A percentile compares a stretch with the other conserved stretches of the same genome.
Evolutionary conservation across 2,113 vertebrate genomes (phyloP).

Genomic region (Semnornis frantzii): DNA sequence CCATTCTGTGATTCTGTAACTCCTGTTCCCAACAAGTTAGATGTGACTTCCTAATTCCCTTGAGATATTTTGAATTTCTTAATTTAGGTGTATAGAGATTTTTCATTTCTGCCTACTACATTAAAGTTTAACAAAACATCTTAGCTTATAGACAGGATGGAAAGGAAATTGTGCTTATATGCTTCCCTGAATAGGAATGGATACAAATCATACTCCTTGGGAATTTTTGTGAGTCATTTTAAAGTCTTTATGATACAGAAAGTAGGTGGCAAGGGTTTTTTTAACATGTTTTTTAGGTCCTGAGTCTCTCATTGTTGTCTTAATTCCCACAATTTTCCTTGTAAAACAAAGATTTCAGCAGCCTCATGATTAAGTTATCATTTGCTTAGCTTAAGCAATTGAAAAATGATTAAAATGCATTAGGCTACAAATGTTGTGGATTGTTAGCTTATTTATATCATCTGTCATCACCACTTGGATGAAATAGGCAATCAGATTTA

Average conservation of each 20-base stretch:
- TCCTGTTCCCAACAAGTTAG: background rate
- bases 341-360: background rate
- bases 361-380: background rate
- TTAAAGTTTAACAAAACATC: background rate
- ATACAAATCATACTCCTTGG: background rate
- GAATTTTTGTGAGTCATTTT: background rate
- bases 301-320: background rate
- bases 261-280: accelerated
- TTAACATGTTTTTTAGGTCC: background rate
- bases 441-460: background rate
- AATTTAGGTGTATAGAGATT: background rate
- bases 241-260: background rate
- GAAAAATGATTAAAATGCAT: conserved; percentile 10
- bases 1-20: too few relatives aligned
- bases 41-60: background rate
- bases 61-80: background rate
- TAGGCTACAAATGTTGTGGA: background rate
- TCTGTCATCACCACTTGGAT: background rate
- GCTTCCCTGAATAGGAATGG: background rate
- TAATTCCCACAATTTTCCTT: background rate
- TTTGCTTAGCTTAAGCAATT: background rate
- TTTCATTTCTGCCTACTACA: background rate
- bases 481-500: conserved; percentile 11
- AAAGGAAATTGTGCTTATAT: background rate
- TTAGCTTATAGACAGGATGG: background rate